These are phyloP conservation scores for Todiramphus chloris DNA, from an alignment of 2,113 vertebrate genomes.

Conservation along the genomic window DNA sequence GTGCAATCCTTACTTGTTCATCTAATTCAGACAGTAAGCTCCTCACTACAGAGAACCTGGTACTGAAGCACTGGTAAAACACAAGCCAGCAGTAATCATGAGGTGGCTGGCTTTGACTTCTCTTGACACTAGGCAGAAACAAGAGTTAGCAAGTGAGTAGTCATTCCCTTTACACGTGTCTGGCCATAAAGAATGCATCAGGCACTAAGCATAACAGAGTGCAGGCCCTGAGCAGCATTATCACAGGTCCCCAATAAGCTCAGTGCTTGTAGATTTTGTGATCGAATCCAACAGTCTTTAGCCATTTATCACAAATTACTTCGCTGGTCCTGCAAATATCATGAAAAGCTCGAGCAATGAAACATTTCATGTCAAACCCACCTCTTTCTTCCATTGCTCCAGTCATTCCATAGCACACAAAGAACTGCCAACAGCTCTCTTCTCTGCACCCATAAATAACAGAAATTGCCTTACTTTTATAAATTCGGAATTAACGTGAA, in stretches of 20 bases:
- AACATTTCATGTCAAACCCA: conserved; percentile 47
- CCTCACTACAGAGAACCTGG: background rate
- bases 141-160: conserved; percentile 37
- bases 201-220: conserved; percentile 14
- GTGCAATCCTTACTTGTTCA: background rate
- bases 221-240: conserved; percentile 32
- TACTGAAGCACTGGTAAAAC: background rate
- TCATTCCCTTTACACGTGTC: background rate
- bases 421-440: conserved; percentile 64
- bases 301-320: conserved; percentile 50
- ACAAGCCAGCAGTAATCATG: background rate
- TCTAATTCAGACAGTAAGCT: background rate
- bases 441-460: conserved; percentile 50
- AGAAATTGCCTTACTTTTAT: conserved; percentile 53
- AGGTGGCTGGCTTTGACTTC: background rate
- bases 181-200: conserved; percentile 24
- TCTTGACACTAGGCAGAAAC: conserved; percentile 24
- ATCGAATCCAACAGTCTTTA: conserved; percentile 45
- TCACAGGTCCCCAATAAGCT: conserved; percentile 9
- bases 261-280: conserved; percentile 36
- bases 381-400: conserved; percentile 7
- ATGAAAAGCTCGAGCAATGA: conserved; percentile 23
- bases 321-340: background rate
- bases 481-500: conserved; percentile 21
- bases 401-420: conserved; percentile 44